These are phyloP conservation scores for Lucilia sericata DNA, from an alignment of 1,140 invertebrate genomes.

Conservation along the genomic window DNA sequence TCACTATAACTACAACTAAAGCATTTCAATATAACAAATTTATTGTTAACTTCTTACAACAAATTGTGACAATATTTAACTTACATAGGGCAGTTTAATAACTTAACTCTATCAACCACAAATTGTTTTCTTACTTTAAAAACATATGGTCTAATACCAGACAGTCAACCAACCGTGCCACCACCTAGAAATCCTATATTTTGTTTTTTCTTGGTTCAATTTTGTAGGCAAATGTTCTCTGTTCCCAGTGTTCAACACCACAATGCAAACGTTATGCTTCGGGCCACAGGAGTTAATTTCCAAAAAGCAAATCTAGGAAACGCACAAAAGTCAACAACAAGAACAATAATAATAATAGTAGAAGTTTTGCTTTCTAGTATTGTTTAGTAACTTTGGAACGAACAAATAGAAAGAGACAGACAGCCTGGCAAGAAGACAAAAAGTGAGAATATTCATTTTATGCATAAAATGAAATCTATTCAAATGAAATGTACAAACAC, in stretches of 20 bases:
- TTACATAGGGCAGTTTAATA: too few species aligned
- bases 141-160: too few species aligned
- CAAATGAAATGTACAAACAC: too few species aligned
- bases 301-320: conserved; percentile 12
- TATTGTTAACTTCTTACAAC: too few species aligned
- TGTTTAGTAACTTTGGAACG: not conserved
- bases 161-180: too few species aligned
- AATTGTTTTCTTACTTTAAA: too few species aligned
- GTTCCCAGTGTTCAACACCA: not conserved
- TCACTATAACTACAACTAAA: too few species aligned
- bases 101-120: too few species aligned
- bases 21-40: too few species aligned
- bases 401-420: not conserved
- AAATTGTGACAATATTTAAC: too few species aligned
- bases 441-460: not conserved
- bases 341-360: conserved; percentile 7
- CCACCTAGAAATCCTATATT: not conserved
- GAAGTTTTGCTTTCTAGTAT: conserved; percentile 19
- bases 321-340: conserved; percentile 26
- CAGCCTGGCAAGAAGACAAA: not conserved
- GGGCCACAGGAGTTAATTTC: conserved; percentile 25
- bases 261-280: conserved; percentile 8
- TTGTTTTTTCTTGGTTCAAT: not conserved
- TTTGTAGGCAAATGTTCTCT: too few species aligned
- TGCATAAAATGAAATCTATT: not conserved